phyloP scores from a whole-genome alignment of 2,797 vertebrate genomes.

The Fistularia commersonii region DNA sequence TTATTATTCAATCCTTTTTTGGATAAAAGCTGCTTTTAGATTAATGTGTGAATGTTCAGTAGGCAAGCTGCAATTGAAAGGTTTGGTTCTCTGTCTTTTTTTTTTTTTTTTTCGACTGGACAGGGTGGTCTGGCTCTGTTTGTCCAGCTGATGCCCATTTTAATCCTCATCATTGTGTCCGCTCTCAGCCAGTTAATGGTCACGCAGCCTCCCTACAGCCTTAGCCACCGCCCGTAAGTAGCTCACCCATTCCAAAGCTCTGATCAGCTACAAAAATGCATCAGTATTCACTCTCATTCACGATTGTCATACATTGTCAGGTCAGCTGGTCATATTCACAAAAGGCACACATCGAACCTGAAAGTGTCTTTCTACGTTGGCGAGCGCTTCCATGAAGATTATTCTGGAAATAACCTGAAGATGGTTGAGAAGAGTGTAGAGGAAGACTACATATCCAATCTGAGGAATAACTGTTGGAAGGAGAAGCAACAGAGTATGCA shows the following conservation, averaged over 20 bases:
- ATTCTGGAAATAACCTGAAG: constrained; percentile 84
- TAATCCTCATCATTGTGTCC: constrained; percentile 96
- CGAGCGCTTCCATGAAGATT: constrained; percentile 87
- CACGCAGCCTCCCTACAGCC: constrained; percentile 95
- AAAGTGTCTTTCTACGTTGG: constrained; percentile 91
- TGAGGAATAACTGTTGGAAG: constrained; percentile 98
- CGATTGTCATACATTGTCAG: constrained; percentile 56
- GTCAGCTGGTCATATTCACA: constrained; percentile 87
- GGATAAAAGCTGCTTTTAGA: background rate
- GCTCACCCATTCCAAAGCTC: background rate
- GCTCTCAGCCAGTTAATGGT: constrained; percentile 99
- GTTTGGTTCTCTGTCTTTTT: background rate
- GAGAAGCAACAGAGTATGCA: constrained; percentile 97
- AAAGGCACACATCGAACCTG: constrained; percentile 85
- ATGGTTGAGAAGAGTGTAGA: constrained; percentile 91
- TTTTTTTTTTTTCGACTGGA: constrained; percentile 3
- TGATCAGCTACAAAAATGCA: background rate
- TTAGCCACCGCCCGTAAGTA: constrained; percentile 92
- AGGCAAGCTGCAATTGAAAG: background rate
- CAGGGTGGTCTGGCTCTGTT: constrained; percentile 96
- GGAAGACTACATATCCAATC: constrained; percentile 95
- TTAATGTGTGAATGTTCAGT: background rate
- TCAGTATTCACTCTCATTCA: constrained; percentile 1
- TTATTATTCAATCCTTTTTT: background rate
- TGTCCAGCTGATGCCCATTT: constrained; percentile 97